Evolutionary conservation across 2,888 invertebrate species (phyloP), one percentile per base, ranked within the genome.

Genomic region (Philonicus albiceps): DNA sequence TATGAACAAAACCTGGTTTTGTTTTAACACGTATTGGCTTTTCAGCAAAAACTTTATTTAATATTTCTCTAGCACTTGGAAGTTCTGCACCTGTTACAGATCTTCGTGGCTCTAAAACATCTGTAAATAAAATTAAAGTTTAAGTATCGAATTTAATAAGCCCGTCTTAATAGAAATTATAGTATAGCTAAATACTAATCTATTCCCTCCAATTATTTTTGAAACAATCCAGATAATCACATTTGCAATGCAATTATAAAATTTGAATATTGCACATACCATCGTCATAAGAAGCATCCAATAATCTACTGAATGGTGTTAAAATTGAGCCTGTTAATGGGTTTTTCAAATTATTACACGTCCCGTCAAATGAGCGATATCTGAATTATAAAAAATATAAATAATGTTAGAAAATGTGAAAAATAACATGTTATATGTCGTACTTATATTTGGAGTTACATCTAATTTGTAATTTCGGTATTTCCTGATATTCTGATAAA

Each of bases 351-450:
- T 98, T 98, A 91, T 98, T 98, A 91, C 98, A 98, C 1, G 96
- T 95, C 0, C 98, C 98, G 91, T 98, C 98, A 87, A 95, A 94
- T 1, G 96, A 94, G 76, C 97, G 93, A 91, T 96, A 96, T 81
- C 86, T 86, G 3, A 73, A 34, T 30, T 16, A 74, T 16, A 11
- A 74, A 74, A 31, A 72, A 30, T 43, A 75, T 1, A 19, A 19
- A 27, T 64, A n/a, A n/a, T 64, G 0, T 22, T 5, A 22, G 8
- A 11, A 7, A 27, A 64, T n/a, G 3, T 43, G 16, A n/a, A n/a
- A 16, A 74, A 34, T 30, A 34, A 27, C 16, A 37, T 74, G n/a
- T 5, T 19, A 74, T 6, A n/a, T 43, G 0, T 30, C 19, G 1
- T 81, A 81, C 81, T 37, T 55, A 19, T 55, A 16, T 7, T 19